Evolutionary conservation across 1,140 invertebrate species (phyloP), one percentile per base, ranked within the genome.

Genomic region (Solenopsis fugax): DNA sequence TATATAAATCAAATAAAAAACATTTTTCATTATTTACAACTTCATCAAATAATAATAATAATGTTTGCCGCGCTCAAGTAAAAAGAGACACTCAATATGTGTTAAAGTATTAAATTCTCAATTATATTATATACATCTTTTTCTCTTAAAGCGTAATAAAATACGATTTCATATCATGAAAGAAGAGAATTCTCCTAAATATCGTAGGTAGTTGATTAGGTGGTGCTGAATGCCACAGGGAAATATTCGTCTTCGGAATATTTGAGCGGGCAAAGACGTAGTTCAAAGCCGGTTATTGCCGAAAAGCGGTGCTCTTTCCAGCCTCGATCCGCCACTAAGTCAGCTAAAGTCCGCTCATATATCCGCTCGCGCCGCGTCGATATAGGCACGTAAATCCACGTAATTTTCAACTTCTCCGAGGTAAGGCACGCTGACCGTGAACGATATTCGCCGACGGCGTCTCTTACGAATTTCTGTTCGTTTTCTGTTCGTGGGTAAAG

Each of bases 341-440:
- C 41, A 7, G 41, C 34, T 65, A 78, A 78, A 85, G 50, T 67
- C 82, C 69, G 69, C 34, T 78, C 82, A 76, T 85, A 85, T 65
- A 78, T 78, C 21, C 24, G 12, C 16, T n/a, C 64, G 54, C 67
- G 56, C 3, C 54, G 6, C 50, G 41, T 52, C 54, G 62, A 77
- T 64, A 77, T 56, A 41, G 56, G 41, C 73, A 54, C 13, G 62
- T 78, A 41, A 12, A 85, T 16, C 45, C 37, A 52, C 0, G 82
- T 52, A 72, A 85, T 85, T 77, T 65, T 85, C 34, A 52, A 41
- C n/a, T 29, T 29, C 29, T 45, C 13, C 45, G 34, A 29, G 60
- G 29, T 78, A 78, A n/a, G 18, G 21, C 41, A 34, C 62, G n/a
- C 4, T 34, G 69, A 73, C 21, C 82, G 58, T 54, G 73, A 76